A percentile compares a stretch with the other conserved stretches of the same genome.
phyloP scores from a whole-genome alignment of 2,113 vertebrate species.

The Vombatus ursinus region DNA sequence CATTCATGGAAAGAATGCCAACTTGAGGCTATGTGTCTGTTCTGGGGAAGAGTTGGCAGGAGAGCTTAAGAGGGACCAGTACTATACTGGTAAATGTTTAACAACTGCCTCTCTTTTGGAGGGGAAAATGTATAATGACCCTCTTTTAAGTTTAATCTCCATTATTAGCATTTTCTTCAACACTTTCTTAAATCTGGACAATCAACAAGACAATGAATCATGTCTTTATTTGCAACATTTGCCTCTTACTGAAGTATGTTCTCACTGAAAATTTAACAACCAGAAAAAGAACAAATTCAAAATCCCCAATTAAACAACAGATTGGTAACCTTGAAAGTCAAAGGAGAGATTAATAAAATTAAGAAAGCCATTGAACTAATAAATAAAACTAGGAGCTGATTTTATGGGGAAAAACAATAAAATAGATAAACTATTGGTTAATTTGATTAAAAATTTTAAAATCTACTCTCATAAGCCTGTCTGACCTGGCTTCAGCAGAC shows the following conservation, averaged over 20 bases:
- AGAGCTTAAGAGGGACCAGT: neutral
- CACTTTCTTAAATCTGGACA: neutral
- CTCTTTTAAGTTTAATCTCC: neutral
- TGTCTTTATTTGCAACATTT: neutral
- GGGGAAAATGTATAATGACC: neutral
- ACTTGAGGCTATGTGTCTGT: neutral
- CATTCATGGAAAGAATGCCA: neutral
- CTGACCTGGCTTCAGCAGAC: neutral
- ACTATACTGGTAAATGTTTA: neutral
- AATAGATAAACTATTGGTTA: neutral
- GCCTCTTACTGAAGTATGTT: neutral
- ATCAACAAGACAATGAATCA: neutral
- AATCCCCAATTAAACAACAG: neutral
- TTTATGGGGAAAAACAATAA: neutral
- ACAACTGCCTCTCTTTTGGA: neutral
- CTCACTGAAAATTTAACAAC: neutral
- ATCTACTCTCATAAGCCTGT: neutral
- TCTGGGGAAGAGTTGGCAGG: neutral
- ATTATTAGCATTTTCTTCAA: neutral
- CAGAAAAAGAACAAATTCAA: neutral
- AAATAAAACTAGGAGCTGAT: neutral
- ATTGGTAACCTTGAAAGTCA: neutral
- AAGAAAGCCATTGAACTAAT: neutral
- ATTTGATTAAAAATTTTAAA: neutral
- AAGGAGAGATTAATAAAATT: neutral